Conservation (phyloP, 2,797 vertebrate genomes). For the Hippocampus kuda region DNA sequence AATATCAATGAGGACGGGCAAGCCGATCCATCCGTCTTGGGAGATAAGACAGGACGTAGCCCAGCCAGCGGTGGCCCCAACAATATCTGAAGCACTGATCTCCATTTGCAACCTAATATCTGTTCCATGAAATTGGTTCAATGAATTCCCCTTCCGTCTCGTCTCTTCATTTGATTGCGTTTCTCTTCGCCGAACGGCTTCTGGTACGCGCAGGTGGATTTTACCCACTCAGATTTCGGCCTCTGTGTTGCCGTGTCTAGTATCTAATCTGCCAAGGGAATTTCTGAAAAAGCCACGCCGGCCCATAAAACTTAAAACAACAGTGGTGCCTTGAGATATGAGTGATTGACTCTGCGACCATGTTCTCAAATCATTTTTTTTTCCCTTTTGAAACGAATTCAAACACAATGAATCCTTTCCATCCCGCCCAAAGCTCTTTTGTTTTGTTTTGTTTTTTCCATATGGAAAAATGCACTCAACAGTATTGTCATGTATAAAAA, state of each 20-base stretch:
- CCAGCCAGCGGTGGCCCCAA: background rate
- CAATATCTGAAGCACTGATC: background rate
- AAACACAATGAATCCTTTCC: no score
- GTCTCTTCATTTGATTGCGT: no score
- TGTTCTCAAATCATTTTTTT: no score
- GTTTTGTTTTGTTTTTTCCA: no score
- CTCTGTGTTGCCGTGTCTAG: no score
- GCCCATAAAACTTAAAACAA: no score
- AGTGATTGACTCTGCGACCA: background rate
- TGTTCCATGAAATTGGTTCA: background rate
- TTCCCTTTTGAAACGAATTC: no score
- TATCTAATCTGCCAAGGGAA: background rate
- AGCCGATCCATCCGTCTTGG: slow-evolving; percentile 37
- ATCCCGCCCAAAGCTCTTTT: no score
- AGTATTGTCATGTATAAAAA: no score
- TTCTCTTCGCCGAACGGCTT: no score
- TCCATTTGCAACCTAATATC: background rate
- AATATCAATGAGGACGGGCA: slow-evolving; percentile 57
- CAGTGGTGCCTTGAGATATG: background rate
- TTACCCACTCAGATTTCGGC: background rate
- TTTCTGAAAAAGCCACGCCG: background rate
- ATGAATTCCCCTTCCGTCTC: background rate
- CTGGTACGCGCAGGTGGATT: background rate
- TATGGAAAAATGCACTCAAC: no score
- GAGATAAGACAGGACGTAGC: slow-evolving; percentile 24